Conservation (phyloP, 2,797 vertebrate genomes). For the Dryobates pubescens region DNA sequence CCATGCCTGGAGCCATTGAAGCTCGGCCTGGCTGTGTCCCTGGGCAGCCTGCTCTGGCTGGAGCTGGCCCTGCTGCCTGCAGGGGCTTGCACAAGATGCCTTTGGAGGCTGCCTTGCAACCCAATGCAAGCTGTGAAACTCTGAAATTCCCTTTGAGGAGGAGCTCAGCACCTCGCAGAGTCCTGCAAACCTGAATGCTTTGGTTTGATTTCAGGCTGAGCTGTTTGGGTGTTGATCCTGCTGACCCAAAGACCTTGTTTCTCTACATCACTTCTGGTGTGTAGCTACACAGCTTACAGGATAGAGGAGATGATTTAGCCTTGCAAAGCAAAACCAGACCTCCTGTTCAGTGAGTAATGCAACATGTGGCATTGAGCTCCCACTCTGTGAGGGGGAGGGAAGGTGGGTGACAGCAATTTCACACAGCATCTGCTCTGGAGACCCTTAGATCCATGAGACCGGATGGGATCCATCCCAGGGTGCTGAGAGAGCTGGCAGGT, state of each 20-base stretch:
- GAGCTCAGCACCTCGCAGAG: neutral
- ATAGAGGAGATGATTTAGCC: neutral
- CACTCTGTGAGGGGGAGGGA: neutral
- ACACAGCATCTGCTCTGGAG: neutral
- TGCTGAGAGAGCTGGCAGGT: too few relatives aligned
- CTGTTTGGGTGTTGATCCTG: neutral
- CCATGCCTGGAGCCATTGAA: too few relatives aligned
- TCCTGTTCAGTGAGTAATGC: accelerated
- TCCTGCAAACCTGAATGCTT: neutral
- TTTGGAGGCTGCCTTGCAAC: too few relatives aligned
- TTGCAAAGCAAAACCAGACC: neutral
- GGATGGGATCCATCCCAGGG: too few relatives aligned
- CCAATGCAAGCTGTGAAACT: too few relatives aligned
- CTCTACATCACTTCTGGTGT: accelerated
- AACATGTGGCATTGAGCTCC: accelerated
- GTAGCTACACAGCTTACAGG: neutral
- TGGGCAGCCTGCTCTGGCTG: too few relatives aligned
- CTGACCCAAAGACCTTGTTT: neutral
- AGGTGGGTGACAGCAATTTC: neutral
- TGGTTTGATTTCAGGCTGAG: accelerated
- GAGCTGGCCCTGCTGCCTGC: too few relatives aligned
- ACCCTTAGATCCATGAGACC: neutral
- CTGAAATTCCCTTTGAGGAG: neutral
- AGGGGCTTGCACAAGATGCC: too few relatives aligned
- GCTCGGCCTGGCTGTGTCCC: too few relatives aligned